Conservation (phyloP, 2,113 vertebrate species). For the Cyprinus carpio region DNA sequence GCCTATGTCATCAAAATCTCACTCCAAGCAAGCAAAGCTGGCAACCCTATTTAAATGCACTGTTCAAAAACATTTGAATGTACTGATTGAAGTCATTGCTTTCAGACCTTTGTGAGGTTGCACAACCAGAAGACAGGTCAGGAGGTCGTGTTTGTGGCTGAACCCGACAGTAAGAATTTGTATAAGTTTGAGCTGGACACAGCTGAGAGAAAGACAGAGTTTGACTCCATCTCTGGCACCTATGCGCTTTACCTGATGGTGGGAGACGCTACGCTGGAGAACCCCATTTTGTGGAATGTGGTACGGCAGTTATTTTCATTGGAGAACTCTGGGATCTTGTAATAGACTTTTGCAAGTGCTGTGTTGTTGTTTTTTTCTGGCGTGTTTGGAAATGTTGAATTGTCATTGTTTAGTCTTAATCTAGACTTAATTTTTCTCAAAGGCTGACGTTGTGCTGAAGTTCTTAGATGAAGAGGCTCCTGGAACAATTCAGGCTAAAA, state of each 20-base stretch:
- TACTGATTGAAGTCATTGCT: conserved; percentile 9
- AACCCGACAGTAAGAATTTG: conserved; percentile 91
- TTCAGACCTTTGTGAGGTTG: conserved; percentile 93
- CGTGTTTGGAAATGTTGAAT: neutral
- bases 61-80: neutral
- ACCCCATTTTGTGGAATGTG: conserved; percentile 97
- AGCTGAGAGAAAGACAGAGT: conserved; percentile 90
- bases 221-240: conserved; percentile 93
- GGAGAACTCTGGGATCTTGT: neutral
- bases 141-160: conserved; percentile 97
- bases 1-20: neutral
- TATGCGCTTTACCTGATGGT: conserved; percentile 94
- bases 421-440: conserved; percentile 48
- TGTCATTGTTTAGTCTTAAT: neutral
- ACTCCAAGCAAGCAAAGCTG: neutral
- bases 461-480: conserved; percentile 95
- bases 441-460: conserved; percentile 94
- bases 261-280: conserved; percentile 95
- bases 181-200: conserved; percentile 98
- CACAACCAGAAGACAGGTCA: conserved; percentile 97
- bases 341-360: neutral
- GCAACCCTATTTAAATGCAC: neutral
- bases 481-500: conserved; percentile 86
- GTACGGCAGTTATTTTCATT: conserved; percentile 72
- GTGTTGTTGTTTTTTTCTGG: neutral